phyloP scores from a whole-genome alignment of 2,888 invertebrate species.

The Cosmia pyralina region DNA sequence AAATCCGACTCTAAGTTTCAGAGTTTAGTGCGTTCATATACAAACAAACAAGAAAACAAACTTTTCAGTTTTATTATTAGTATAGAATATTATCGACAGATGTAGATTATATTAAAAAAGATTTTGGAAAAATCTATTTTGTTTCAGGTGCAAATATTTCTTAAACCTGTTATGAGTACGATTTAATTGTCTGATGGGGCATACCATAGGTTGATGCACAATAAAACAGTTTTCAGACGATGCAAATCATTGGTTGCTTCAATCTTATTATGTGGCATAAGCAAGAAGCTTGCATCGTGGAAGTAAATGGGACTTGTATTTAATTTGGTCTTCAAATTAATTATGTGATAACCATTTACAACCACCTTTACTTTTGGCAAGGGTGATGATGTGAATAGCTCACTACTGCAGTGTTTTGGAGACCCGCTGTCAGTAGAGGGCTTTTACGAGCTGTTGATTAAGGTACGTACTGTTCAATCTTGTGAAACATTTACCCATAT shows the following conservation, averaged over 20 bases:
- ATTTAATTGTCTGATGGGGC: background rate
- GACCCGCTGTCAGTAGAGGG: background rate
- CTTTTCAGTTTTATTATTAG: too few species aligned
- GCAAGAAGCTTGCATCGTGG: background rate
- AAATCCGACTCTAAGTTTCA: too few species aligned
- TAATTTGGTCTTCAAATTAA: background rate
- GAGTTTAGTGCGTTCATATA: too few species aligned
- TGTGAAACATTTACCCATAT: slow-evolving; percentile 17
- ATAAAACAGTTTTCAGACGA: background rate
- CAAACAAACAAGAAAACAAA: too few species aligned
- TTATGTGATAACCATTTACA: background rate
- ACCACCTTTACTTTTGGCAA: background rate
- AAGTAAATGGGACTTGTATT: background rate
- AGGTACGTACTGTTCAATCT: background rate
- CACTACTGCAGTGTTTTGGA: background rate
- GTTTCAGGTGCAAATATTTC: background rate
- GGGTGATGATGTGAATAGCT: background rate
- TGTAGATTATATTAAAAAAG: background rate
- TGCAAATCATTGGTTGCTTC: background rate
- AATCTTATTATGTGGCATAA: background rate
- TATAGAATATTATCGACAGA: too few species aligned
- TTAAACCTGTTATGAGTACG: background rate
- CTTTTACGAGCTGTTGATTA: background rate
- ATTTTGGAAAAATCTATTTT: background rate
- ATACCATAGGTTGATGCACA: background rate